These are phyloP conservation scores for Apotomis capreana DNA, from an alignment of 2,888 invertebrate genomes.

Conservation along the genomic window DNA sequence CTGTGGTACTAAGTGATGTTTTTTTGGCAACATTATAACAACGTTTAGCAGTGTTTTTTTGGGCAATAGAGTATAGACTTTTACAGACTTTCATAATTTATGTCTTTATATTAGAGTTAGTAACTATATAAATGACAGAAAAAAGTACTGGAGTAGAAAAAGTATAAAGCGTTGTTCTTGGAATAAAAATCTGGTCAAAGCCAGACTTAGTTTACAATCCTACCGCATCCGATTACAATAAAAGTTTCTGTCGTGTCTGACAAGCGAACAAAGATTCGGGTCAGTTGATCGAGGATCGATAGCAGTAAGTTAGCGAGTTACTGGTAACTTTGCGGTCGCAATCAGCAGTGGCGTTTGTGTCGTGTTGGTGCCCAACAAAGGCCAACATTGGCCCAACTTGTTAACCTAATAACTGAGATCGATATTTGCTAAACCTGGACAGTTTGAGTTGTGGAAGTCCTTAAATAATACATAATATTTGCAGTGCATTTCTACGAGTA, in stretches of 20 bases:
- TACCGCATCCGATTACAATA: constrained; percentile 9
- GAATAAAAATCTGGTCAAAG: no score
- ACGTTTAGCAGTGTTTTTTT: no score
- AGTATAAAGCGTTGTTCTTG: no score
- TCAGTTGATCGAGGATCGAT: constrained; percentile 31
- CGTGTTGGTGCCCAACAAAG: background rate
- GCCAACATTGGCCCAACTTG: constrained; percentile 1
- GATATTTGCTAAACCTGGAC: background rate
- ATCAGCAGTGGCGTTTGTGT: constrained; percentile 17
- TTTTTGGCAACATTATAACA: no score
- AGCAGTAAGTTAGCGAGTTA: constrained; percentile 30
- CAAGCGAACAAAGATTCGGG: constrained; percentile 25
- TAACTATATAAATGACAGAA: no score
- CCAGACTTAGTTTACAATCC: background rate
- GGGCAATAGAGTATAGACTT: no score
- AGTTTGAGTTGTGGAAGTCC: background rate
- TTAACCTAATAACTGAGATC: background rate
- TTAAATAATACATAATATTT: background rate
- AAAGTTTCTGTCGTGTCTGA: constrained; percentile 7
- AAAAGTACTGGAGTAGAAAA: no score
- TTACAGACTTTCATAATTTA: no score
- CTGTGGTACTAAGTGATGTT: no score
- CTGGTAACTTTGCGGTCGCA: constrained; percentile 27
- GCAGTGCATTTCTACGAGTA: no score
- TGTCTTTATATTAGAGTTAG: no score